Evolutionary conservation across 2,113 vertebrate species (phyloP).

Genomic region (Menura novaehollandiae): DNA sequence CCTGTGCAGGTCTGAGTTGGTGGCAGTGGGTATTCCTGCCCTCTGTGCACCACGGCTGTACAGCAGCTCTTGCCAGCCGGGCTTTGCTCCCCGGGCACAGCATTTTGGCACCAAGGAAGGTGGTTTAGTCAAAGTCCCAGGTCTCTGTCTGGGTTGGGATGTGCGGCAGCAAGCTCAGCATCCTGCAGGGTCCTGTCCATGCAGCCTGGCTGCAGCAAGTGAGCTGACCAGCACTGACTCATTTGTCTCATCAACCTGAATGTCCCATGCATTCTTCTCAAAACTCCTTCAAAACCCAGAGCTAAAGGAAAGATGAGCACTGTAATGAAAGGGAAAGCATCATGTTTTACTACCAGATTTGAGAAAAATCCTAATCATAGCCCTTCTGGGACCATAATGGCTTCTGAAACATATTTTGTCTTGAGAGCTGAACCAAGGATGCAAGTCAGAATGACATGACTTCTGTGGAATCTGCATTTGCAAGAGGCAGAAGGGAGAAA

Average conservation of each 20-base stretch:
- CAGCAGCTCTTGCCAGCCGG: not conserved
- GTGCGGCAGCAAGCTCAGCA: not conserved
- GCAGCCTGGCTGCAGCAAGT: not conserved
- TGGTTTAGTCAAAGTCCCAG: rapidly evolving
- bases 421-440: not conserved
- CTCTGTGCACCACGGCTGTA: rapidly evolving
- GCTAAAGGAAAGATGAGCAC: not conserved
- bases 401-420: not conserved
- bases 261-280: not conserved
- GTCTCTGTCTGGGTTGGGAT: not conserved
- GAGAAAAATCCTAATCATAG: not conserved
- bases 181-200: not conserved
- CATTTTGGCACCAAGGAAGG: rapidly evolving
- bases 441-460: not conserved
- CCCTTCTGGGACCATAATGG: not conserved
- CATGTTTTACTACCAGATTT: not conserved
- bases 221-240: not conserved
- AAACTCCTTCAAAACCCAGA: not conserved
- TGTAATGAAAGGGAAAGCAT: not conserved
- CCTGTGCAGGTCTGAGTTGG: not conserved
- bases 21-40: no score
- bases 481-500: not conserved
- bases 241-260: not conserved
- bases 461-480: not conserved
- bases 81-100: not conserved